Base-by-base conservation (phyloP, 2,888 invertebrate genomes). In the Tinea semifulvella region DNA sequence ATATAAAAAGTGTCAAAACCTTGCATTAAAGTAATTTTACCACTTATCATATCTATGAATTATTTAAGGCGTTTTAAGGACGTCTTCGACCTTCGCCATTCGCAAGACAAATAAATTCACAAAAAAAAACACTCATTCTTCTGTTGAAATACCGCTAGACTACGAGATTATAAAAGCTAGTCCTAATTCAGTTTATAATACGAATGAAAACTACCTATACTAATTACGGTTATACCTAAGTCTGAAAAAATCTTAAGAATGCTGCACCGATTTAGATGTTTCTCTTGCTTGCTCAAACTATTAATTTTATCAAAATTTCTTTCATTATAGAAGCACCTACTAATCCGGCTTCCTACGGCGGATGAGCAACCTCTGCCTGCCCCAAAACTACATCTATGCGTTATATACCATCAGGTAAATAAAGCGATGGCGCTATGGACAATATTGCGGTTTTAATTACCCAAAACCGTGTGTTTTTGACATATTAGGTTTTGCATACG, bases 401-500 rank as follows among this genome's bases (percentile, higher is more conserved):
- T 31, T 14, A 31, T 31, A 13, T 31, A 7, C 13, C 31, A 31
- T 11, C 31, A 31, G 31, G 31, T 31, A 31, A 31, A 31, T 31
- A 31, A 31, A 31, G 13, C 31, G 11, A 31, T 31, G 11, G 31
- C 6, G 14, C n/a, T 14, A 31, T 31, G 31, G 31, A 11, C 31
- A 31, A 31, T 36, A 10, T 36, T 36, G 36, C 18, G 36, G 36
- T 36, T 36, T 36, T 18, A 6, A 36, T 18, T 36, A 6, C 8
- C 7, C 14, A 16, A 36, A 7, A 18, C 4, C n/a, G 36, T 16
- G n/a, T 36, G 36, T 36, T 36, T 36, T 18, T 18, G 36, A 18
- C 36, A 36, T 36, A 36, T 36, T 36, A 36, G 36, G 36, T 36
- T 36, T 36, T 14, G 36, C 3, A 14, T 4, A 31, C 31, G 31